Percentiles rank a stretch among this genome's conserved stretches.
Conservation (phyloP, 1,140 invertebrate species). For the Octopus bimaculoides region DNA sequence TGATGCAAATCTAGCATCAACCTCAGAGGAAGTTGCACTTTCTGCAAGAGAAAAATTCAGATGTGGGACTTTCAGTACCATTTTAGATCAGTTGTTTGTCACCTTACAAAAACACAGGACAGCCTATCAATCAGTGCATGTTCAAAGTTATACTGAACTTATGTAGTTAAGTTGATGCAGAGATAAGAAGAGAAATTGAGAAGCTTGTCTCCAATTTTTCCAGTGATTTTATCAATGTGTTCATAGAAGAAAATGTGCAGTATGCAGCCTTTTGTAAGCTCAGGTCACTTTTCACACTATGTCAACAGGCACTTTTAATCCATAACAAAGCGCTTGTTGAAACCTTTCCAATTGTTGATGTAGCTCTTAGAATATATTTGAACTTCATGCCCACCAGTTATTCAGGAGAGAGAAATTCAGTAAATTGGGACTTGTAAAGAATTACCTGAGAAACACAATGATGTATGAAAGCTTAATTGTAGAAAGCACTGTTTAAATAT, state of each 20-base stretch:
- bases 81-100: constrained; percentile 13
- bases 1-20: constrained; percentile 3
- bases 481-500: too few relatives aligned
- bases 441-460: not conserved
- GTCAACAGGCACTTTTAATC: not conserved
- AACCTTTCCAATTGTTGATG: not conserved
- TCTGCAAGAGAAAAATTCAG: constrained; percentile 7
- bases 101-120: not conserved
- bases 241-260: not conserved
- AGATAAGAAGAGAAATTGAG: not conserved
- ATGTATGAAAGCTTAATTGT: not conserved
- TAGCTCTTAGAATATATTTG: not conserved
- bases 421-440: not conserved
- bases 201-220: not conserved
- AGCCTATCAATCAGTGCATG: not conserved
- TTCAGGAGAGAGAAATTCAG: not conserved
- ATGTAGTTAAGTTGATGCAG: not conserved
- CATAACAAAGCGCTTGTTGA: not conserved
- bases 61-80: constrained; percentile 9
- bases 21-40: not conserved
- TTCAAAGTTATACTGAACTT: not conserved
- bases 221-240: not conserved
- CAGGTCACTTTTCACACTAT: not conserved
- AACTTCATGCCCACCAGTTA: not conserved
- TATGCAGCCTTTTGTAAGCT: not conserved